phyloP scores from a whole-genome alignment of 2,113 vertebrate genomes.

The Platichthys flesus region DNA sequence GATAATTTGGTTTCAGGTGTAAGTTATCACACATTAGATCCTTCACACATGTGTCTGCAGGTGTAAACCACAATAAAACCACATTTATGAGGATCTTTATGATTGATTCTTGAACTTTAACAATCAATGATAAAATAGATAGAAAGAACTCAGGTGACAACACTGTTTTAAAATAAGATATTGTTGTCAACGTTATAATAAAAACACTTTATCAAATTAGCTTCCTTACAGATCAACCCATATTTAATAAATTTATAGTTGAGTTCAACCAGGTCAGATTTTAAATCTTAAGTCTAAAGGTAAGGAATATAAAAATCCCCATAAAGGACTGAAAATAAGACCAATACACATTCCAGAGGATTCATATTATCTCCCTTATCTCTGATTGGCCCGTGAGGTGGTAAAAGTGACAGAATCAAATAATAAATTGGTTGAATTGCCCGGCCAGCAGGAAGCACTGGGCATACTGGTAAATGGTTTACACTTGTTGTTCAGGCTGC shows the following conservation, averaged over 20 bases:
- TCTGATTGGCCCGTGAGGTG: conserved; percentile 11
- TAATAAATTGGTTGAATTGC: conserved; percentile 23
- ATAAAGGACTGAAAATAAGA: conserved; percentile 15
- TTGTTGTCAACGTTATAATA: background rate
- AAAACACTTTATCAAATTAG: no score
- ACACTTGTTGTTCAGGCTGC: conserved; percentile 13
- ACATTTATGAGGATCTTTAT: background rate
- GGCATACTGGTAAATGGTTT: conserved; percentile 62
- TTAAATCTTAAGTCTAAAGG: background rate
- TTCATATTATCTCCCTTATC: conserved; percentile 35
- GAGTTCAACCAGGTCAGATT: background rate
- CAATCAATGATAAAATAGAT: background rate
- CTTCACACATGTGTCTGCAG: background rate
- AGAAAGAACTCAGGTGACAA: background rate
- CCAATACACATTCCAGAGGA: conserved; percentile 50
- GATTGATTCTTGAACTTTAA: background rate
- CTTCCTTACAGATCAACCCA: no score
- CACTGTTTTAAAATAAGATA: no score
- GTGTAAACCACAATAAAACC: background rate
- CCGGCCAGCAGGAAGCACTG: background rate
- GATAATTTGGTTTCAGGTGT: background rate
- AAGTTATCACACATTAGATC: background rate
- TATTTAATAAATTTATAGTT: background rate
- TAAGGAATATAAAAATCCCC: background rate
- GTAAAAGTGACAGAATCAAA: conserved; percentile 15